A percentile compares a stretch with the other conserved stretches of the same genome.
Evolutionary conservation across 2,888 invertebrate species (phyloP).

Genomic region (Rhagophthalmus giganteus): DNA sequence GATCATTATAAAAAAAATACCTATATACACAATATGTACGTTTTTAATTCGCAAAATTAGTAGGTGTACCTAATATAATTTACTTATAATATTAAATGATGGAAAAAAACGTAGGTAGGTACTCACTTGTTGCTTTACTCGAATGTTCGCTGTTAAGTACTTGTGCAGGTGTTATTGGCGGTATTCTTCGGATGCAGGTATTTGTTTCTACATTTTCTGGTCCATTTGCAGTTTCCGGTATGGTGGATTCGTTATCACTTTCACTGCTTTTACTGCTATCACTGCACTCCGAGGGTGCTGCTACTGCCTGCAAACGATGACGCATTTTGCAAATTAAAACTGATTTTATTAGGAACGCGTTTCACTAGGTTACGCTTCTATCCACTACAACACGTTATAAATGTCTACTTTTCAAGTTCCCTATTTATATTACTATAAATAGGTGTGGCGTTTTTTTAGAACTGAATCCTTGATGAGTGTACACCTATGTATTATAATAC

Average conservation of each 20-base stretch:
- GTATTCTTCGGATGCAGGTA: constrained; percentile 22
- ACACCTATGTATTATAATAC: background rate
- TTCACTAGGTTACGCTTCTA: no score
- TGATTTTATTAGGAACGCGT: background rate
- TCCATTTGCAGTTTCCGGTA: constrained; percentile 14
- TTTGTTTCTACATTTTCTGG: constrained; percentile 12
- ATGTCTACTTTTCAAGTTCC: no score
- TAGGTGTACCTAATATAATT: no score
- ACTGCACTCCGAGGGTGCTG: constrained; percentile 35
- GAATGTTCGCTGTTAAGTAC: constrained; percentile 24
- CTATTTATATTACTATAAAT: no score
- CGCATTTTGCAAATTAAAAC: constrained; percentile 5
- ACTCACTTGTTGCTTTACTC: constrained; percentile 26
- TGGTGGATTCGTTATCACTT: constrained; percentile 37
- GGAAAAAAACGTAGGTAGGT: no score
- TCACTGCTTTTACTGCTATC: constrained; percentile 42
- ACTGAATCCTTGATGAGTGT: background rate
- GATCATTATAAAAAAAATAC: no score
- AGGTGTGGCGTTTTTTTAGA: background rate
- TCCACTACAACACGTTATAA: no score
- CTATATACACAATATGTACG: no score
- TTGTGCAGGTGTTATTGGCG: constrained; percentile 23
- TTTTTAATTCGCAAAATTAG: no score
- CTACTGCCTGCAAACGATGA: constrained; percentile 19
- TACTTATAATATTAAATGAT: no score